Percentiles rank a stretch among this genome's conserved stretches.
These are phyloP conservation scores for Anomalospiza imberbis DNA, from an alignment of 2,797 vertebrate genomes.

Conservation along the genomic window DNA sequence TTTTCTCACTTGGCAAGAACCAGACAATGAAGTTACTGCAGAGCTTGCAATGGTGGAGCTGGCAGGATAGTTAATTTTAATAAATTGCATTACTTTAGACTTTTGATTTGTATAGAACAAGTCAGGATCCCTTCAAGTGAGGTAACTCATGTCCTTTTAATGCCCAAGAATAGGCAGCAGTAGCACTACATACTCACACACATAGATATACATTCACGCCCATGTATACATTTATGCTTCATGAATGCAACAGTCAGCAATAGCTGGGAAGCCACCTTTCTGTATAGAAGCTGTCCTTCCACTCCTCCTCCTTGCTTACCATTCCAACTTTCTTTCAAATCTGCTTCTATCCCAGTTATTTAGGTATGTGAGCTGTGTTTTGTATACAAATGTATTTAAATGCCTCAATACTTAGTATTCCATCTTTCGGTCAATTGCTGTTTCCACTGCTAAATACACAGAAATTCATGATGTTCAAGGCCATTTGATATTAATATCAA, in stretches of 20 bases:
- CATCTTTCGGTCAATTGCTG: neutral
- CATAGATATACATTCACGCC: fast-evolving
- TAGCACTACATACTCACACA: neutral
- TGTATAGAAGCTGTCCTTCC: neutral
- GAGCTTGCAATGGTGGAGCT: neutral
- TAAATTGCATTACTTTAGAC: neutral
- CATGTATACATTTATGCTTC: fast-evolving
- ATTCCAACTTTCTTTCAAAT: neutral
- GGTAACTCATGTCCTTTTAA: neutral
- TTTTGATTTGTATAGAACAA: neutral
- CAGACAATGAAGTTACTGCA: neutral
- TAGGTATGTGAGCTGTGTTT: neutral
- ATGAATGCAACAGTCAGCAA: neutral
- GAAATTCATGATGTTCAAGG: neutral
- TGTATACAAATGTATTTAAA: neutral
- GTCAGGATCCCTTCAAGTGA: neutral
- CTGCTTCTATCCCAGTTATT: neutral
- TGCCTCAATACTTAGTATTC: neutral
- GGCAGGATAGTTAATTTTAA: neutral
- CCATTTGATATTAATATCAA: neutral
- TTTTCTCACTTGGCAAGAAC: neutral
- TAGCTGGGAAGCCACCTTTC: neutral
- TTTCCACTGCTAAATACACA: neutral
- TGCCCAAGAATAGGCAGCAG: neutral
- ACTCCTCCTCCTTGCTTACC: neutral